Evolutionary conservation across 2,888 invertebrate species (phyloP).

Genomic region (Torymus auratus): DNA sequence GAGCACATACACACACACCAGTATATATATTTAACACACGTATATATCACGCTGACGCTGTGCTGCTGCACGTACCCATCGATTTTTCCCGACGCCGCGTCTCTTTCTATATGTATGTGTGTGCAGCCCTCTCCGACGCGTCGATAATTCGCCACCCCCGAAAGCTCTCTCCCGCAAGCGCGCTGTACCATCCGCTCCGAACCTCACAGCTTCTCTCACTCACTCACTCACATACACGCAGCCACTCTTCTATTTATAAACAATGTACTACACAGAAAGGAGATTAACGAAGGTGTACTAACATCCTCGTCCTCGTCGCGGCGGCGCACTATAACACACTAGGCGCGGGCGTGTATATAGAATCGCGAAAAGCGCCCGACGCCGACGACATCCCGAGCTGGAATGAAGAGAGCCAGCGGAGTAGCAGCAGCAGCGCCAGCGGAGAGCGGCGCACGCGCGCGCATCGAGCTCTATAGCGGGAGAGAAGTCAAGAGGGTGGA

Average conservation of each 20-base stretch:
- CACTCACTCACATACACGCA: too few relatives aligned
- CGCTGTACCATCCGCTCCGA: too few relatives aligned
- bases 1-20: neutral
- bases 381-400: conserved; percentile 58
- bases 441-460: conserved; percentile 57
- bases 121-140: neutral
- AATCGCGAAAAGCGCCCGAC: conserved; percentile 2
- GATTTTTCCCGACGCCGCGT: too few relatives aligned
- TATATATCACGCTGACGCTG: neutral
- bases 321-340: too few relatives aligned
- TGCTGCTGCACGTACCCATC: too few relatives aligned
- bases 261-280: too few relatives aligned
- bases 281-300: too few relatives aligned
- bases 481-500: conserved; percentile 28
- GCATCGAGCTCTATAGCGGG: neutral
- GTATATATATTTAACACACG: conserved; percentile 44
- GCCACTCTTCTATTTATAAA: too few relatives aligned
- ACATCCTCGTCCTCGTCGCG: too few relatives aligned
- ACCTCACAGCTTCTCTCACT: too few relatives aligned
- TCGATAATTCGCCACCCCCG: neutral
- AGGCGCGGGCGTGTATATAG: too few relatives aligned
- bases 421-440: conserved; percentile 24
- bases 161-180: neutral
- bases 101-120: too few relatives aligned
- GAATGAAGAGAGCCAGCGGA: conserved; percentile 37